Percentiles rank a stretch among this genome's conserved stretches.
These are phyloP conservation scores for Amazona ochrocephala DNA, from an alignment of 2,797 vertebrate species.

Conservation along the genomic window DNA sequence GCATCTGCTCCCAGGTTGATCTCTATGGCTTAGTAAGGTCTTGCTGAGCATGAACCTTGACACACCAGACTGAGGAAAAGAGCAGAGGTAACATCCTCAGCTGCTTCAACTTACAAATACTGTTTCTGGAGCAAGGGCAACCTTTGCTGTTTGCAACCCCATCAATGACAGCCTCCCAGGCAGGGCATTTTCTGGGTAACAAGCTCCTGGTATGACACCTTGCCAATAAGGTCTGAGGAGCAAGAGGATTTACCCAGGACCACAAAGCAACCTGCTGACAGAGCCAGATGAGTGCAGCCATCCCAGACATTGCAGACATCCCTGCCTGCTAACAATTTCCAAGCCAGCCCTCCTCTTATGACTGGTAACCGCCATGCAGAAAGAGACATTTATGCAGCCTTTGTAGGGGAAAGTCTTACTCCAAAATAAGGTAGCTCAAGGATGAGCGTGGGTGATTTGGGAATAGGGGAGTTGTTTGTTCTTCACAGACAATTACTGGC, in stretches of 20 bases:
- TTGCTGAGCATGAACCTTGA: neutral
- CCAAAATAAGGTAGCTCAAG: slow-evolving; percentile 35
- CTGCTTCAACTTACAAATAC: neutral
- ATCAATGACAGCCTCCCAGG: neutral
- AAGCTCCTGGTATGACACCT: neutral
- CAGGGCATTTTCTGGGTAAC: neutral
- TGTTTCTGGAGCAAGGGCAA: neutral
- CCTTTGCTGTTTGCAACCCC: neutral
- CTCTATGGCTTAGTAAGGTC: neutral
- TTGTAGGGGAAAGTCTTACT: slow-evolving; percentile 2
- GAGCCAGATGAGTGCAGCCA: neutral
- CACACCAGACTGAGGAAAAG: neutral
- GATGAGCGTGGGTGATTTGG: slow-evolving; percentile 20
- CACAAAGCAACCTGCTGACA: neutral
- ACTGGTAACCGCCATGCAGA: neutral
- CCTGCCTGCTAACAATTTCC: neutral
- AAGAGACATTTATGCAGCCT: neutral
- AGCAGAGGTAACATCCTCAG: neutral
- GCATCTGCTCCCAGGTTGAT: neutral
- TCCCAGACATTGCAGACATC: neutral
- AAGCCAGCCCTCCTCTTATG: neutral
- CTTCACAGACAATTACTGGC: slow-evolving; percentile 45
- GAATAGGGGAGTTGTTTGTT: slow-evolving; percentile 25
- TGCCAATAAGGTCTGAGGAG: neutral
- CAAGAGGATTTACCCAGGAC: neutral